Percentiles rank a stretch among this genome's conserved stretches.
Evolutionary conservation across 2,888 invertebrate species (phyloP).

Genomic region (Notodromas monacha): DNA sequence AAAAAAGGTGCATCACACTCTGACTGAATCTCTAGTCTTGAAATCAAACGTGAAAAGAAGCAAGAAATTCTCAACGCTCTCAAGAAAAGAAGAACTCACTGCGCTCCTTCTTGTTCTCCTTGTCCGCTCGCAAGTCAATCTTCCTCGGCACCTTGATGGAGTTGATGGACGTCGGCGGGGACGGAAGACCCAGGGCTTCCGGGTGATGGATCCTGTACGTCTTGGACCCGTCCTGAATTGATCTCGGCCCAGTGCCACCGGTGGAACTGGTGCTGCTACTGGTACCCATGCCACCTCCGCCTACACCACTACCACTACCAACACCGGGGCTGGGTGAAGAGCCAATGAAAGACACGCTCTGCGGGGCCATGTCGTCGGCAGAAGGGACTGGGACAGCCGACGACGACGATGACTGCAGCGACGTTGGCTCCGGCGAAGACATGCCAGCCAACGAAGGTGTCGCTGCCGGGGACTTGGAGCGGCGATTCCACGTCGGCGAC

Average conservation of each 20-base stretch:
- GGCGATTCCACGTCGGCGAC: conserved; percentile 6
- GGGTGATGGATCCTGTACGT: conserved; percentile 8
- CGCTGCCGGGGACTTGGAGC: conserved; percentile 7
- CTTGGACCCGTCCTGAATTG: no score
- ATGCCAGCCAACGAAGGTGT: conserved; percentile 12
- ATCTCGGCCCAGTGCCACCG: no score
- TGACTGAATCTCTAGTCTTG: no score
- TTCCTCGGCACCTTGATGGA: conserved; percentile 1
- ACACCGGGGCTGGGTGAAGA: conserved; percentile 19
- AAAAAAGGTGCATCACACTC: no score
- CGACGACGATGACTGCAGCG: no score
- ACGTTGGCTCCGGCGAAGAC: conserved; percentile 12
- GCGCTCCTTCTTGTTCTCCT: no score
- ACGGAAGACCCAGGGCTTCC: not conserved
- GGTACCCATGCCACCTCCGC: conserved; percentile 5
- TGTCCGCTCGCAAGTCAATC: conserved; percentile 1
- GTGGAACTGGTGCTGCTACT: no score
- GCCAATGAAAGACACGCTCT: conserved; percentile 67
- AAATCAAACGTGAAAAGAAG: no score
- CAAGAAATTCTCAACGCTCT: conserved; percentile 6
- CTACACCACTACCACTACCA: conserved; percentile 13
- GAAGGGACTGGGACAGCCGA: conserved; percentile 28
- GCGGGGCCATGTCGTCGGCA: conserved; percentile 63
- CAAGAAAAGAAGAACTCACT: no score
- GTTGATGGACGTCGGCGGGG: no score